Percentiles rank a stretch among this genome's conserved stretches.
Evolutionary conservation across 1,140 invertebrate species (phyloP).

Genomic region (Intoshia linei): DNA sequence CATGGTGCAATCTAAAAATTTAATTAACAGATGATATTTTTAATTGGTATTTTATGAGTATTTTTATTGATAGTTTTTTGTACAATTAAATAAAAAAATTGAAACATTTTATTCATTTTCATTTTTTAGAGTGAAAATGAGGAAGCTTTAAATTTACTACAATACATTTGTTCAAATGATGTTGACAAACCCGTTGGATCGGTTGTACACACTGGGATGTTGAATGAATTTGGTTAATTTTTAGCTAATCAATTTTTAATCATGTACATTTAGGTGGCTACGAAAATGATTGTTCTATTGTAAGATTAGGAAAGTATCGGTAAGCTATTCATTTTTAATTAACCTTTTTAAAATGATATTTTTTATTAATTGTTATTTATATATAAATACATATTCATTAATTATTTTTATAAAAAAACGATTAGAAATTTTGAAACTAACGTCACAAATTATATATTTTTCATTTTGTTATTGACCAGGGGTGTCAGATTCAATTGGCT

Average conservation of each 20-base stretch:
- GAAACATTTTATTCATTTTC: conserved; percentile 5
- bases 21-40: too few species aligned
- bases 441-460: too few species aligned
- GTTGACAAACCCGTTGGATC: conserved; percentile 66
- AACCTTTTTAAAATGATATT: too few species aligned
- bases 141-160: conserved; percentile 56
- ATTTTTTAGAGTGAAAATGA: conserved; percentile 25
- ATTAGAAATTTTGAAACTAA: too few species aligned
- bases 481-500: too few species aligned
- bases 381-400: too few species aligned
- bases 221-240: not conserved
- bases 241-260: conserved; percentile 26
- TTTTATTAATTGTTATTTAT: too few species aligned
- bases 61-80: conserved; percentile 2
- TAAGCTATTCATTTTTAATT: conserved; percentile 28
- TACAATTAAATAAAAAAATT: not conserved
- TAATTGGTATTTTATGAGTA: not conserved
- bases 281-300: conserved; percentile 83
- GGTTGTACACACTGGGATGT: conserved; percentile 48
- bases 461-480: too few species aligned
- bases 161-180: conserved; percentile 76
- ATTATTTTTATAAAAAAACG: too few species aligned
- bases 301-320: conserved; percentile 50
- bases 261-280: conserved; percentile 73
- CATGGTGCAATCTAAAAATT: too few species aligned